Percentiles rank a stretch among this genome's conserved stretches.
These are phyloP conservation scores for Enteromius trimaculatus DNA, from an alignment of 2,797 vertebrate genomes.

Conservation along the genomic window DNA sequence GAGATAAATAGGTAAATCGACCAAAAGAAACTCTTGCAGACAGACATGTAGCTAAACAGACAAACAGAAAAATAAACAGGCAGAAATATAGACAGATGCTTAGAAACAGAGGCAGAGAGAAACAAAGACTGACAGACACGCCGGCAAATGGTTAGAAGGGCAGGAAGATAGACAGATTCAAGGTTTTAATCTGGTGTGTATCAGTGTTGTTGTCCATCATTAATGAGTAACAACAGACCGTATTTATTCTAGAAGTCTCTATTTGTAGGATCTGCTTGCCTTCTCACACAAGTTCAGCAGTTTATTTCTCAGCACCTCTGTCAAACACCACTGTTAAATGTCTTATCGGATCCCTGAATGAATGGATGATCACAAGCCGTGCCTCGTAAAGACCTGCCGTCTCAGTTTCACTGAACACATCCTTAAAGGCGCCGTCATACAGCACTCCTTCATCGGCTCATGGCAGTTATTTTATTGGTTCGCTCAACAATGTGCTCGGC, in stretches of 20 bases:
- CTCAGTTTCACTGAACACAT: slow-evolving; percentile 7
- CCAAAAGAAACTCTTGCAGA: neutral
- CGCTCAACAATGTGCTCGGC: slow-evolving; percentile 57
- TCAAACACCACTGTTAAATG: slow-evolving; percentile 16
- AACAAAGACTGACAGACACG: neutral
- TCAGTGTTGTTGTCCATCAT: neutral
- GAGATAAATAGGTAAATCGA: neutral
- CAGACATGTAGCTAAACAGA: neutral
- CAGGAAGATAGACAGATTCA: slow-evolving; percentile 14
- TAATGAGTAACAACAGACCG: neutral
- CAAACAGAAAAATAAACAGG: neutral
- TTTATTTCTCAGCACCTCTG: slow-evolving; percentile 12
- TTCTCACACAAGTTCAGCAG: slow-evolving; percentile 15
- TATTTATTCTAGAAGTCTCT: neutral
- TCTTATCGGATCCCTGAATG: slow-evolving; percentile 49
- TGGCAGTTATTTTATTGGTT: neutral
- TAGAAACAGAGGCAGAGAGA: neutral
- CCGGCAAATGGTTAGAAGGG: neutral
- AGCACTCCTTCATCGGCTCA: neutral
- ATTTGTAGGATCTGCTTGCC: neutral
- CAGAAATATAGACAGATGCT: neutral
- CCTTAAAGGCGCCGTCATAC: neutral
- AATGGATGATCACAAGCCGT: slow-evolving; percentile 36
- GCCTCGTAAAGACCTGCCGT: slow-evolving; percentile 8
- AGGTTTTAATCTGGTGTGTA: slow-evolving; percentile 14